These are phyloP conservation scores for Scaptomyza graminum DNA, from an alignment of 1,140 invertebrate species.

Conservation along the genomic window DNA sequence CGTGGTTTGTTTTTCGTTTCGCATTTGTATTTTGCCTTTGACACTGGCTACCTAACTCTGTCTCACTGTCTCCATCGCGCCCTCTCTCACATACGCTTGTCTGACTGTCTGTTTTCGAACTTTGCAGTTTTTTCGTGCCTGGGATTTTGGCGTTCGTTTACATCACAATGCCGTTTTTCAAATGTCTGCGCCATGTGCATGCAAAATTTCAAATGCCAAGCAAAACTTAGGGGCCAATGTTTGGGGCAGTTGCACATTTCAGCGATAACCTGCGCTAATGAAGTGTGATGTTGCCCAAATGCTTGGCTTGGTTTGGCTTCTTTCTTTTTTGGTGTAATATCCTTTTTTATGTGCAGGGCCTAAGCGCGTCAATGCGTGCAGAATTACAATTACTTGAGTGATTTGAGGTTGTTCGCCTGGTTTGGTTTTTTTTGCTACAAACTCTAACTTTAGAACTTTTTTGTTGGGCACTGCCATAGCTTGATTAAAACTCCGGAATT, in stretches of 20 bases:
- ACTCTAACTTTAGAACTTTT: too few species aligned
- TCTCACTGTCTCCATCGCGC: not conserved
- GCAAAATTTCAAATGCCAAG: constrained; percentile 63
- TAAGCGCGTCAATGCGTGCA: constrained; percentile 33
- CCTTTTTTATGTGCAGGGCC: constrained; percentile 8
- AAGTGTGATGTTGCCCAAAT: constrained; percentile 73
- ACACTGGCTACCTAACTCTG: constrained; percentile 53
- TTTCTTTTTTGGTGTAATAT: constrained; percentile 20
- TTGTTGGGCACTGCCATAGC: too few species aligned
- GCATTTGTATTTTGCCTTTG: constrained; percentile 79
- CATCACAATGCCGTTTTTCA: constrained; percentile 69
- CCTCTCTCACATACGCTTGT: constrained; percentile 12
- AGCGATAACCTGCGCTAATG: constrained; percentile 78
- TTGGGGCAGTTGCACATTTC: constrained; percentile 18
- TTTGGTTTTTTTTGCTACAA: too few species aligned
- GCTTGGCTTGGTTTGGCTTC: constrained; percentile 12
- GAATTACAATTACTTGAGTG: constrained; percentile 39
- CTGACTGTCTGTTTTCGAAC: constrained; percentile 61
- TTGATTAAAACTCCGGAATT: too few species aligned
- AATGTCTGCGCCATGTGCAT: constrained; percentile 81
- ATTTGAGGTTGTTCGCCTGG: constrained; percentile 2
- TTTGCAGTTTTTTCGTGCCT: constrained; percentile 80
- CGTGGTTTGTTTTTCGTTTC: constrained; percentile 59
- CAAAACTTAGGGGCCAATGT: not conserved
- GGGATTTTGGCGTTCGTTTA: constrained; percentile 59